Conservation (phyloP, 2,797 vertebrate genomes). For the Harpagifer antarcticus region DNA sequence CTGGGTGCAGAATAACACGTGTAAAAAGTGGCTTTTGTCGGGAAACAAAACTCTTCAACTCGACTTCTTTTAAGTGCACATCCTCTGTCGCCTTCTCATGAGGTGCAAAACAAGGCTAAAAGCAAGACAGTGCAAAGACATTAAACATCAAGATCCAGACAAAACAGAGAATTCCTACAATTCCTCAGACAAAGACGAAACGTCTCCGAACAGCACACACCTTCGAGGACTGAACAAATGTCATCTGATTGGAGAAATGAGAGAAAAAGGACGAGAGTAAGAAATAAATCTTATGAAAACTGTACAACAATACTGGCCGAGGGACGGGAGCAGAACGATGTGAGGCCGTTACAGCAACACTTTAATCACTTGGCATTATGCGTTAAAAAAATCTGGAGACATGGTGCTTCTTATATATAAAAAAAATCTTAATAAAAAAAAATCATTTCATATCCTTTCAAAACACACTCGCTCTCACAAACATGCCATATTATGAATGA, state of each 20-base stretch:
- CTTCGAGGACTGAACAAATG: slow-evolving; percentile 22
- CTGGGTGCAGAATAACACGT: slow-evolving; percentile 18
- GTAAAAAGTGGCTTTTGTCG: slow-evolving; percentile 14
- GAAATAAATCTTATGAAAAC: slow-evolving; percentile 69
- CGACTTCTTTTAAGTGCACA: slow-evolving; percentile 52
- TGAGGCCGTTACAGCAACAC: slow-evolving; percentile 68
- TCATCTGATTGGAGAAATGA: slow-evolving; percentile 51
- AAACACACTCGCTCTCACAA: slow-evolving; percentile 48
- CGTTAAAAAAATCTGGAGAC: slow-evolving; percentile 60
- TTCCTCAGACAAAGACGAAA: slow-evolving; percentile 40
- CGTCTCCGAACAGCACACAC: slow-evolving; percentile 42
- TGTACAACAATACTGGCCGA: slow-evolving; percentile 86
- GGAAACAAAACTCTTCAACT: slow-evolving; percentile 44
- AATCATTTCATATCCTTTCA: slow-evolving; percentile 41
- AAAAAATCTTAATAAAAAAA: slow-evolving; percentile 57
- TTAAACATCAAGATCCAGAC: slow-evolving; percentile 66
- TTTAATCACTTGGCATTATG: slow-evolving; percentile 82
- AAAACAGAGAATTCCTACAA: slow-evolving; percentile 40
- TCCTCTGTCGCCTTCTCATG: slow-evolving; percentile 44
- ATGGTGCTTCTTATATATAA: slow-evolving; percentile 59
- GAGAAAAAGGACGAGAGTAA: slow-evolving; percentile 35
- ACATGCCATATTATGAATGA: slow-evolving; percentile 36
- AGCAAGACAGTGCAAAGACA: slow-evolving; percentile 79
- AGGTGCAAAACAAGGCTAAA: slow-evolving; percentile 84
- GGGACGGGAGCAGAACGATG: slow-evolving; percentile 34